Evolutionary conservation across 2,797 vertebrate genomes (phyloP).

Genomic region (Lithobates sylvaticus): DNA sequence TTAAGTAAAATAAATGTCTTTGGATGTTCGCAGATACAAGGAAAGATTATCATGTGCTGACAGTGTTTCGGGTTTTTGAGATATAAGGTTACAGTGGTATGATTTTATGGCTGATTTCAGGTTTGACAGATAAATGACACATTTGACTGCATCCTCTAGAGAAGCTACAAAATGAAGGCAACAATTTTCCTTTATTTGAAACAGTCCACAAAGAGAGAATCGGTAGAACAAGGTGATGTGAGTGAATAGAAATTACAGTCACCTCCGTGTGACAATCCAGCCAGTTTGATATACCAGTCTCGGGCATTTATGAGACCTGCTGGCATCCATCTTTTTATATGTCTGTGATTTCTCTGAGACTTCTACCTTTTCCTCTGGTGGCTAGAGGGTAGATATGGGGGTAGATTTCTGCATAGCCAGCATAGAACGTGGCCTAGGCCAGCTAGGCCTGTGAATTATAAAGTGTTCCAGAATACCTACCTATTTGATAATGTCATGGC

Average conservation of each 20-base stretch:
- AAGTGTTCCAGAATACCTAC: too few species aligned
- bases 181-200: background rate
- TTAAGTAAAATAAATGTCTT: background rate
- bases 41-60: background rate
- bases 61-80: background rate
- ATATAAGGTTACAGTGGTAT: background rate
- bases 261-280: background rate
- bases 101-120: background rate
- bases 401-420: background rate
- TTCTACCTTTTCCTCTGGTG: background rate
- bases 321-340: background rate
- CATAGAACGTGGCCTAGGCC: too few species aligned
- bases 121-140: background rate
- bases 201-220: background rate
- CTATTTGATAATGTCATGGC: too few species aligned
- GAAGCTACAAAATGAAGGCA: background rate
- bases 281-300: background rate
- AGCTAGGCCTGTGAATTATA: too few species aligned
- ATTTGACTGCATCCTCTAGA: background rate
- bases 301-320: background rate
- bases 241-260: background rate
- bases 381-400: background rate
- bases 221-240: background rate
- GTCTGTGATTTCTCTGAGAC: background rate
- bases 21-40: background rate